A percentile compares a stretch with the other conserved stretches of the same genome.
Evolutionary conservation across 1,140 invertebrate species (phyloP).

Genomic region (Drosophila leontia): DNA sequence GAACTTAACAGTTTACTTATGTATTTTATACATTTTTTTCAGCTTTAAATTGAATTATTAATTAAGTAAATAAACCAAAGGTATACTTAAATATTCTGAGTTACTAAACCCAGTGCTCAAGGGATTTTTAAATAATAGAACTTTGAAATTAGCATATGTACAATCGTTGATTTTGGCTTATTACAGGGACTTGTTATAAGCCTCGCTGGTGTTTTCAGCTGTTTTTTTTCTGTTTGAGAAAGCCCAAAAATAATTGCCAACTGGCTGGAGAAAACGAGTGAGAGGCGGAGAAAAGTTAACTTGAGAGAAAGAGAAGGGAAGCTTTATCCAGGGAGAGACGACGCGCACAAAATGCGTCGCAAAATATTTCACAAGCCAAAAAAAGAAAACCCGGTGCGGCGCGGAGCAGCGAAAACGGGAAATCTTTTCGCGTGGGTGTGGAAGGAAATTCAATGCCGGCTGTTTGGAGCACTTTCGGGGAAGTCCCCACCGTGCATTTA

Average conservation of each 20-base stretch:
- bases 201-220: conserved; percentile 8
- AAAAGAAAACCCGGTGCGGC: conserved; percentile 32
- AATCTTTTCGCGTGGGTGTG: conserved; percentile 32
- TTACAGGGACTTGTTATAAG: conserved; percentile 3
- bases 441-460: conserved; percentile 56
- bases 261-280: conserved; percentile 27
- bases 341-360: conserved; percentile 72
- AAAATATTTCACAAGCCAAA: conserved; percentile 59
- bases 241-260: conserved; percentile 65
- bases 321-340: conserved; percentile 33
- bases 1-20: too few relatives aligned
- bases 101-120: neutral
- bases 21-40: too few relatives aligned
- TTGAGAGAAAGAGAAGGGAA: conserved; percentile 30
- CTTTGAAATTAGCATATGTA: neutral
- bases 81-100: neutral
- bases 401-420: conserved; percentile 1
- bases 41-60: too few relatives aligned
- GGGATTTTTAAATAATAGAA: neutral
- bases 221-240: conserved; percentile 31
- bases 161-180: neutral
- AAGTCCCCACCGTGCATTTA: conserved; percentile 29
- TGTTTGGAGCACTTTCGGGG: conserved; percentile 26
- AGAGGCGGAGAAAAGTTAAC: conserved; percentile 7
- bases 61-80: neutral